Percentiles rank a stretch among this genome's conserved stretches.
These are phyloP conservation scores for Omphaloscelis lunosa DNA, from an alignment of 2,888 invertebrate genomes.

Conservation along the genomic window DNA sequence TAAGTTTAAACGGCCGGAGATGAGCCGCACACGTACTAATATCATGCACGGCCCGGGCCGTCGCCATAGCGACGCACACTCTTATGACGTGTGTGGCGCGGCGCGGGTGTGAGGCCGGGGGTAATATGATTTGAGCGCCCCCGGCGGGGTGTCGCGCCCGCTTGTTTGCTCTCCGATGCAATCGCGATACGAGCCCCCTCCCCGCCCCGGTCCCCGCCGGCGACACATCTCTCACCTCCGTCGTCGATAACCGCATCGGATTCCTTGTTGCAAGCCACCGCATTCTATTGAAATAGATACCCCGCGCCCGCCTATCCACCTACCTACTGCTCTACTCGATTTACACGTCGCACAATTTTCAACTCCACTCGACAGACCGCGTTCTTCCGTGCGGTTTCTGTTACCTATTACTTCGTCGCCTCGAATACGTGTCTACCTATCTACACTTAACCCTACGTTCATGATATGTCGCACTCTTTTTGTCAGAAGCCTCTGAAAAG, in stretches of 20 bases:
- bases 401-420: constrained; percentile 67
- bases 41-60: constrained; percentile 92
- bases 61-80: constrained; percentile 93
- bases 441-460: constrained; percentile 24
- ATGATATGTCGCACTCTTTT: constrained; percentile 31
- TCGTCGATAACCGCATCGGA: constrained; percentile 90
- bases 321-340: constrained; percentile 82
- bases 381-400: constrained; percentile 70
- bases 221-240: constrained; percentile 89
- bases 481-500: constrained; percentile 29
- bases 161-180: constrained; percentile 91
- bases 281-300: constrained; percentile 89
- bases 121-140: constrained; percentile 90
- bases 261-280: constrained; percentile 89
- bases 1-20: constrained; percentile 90
- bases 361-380: constrained; percentile 74
- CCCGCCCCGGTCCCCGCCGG: constrained; percentile 73
- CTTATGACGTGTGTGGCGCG: constrained; percentile 92
- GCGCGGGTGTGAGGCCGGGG: constrained; percentile 86
- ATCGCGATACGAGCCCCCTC: constrained; percentile 87
- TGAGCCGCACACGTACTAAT: constrained; percentile 90
- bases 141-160: constrained; percentile 86
- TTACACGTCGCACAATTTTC: constrained; percentile 80
- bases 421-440: constrained; percentile 41
- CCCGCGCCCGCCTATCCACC: constrained; percentile 81